Evolutionary conservation across 2,888 invertebrate genomes (phyloP), one percentile per base, ranked within the genome.

Genomic region (Apodemia mormo): DNA sequence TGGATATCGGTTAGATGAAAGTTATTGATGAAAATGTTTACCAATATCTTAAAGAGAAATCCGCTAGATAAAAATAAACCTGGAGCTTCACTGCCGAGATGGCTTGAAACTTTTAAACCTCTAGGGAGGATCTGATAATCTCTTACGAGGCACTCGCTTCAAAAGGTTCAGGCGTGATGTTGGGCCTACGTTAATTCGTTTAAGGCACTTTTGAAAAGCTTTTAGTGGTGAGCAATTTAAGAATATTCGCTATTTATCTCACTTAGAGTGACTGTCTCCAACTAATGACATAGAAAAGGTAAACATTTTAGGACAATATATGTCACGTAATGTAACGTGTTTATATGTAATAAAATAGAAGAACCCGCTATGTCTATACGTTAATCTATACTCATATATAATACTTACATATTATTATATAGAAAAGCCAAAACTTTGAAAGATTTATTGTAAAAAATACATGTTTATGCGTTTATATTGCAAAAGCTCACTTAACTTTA

Each of bases 71-170:
- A 69, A 65, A 29, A 65, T 69, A 69, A 69, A 69, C 68, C 77
- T 82, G 79, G 76, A 72, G 77, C 77, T 79, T 81, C 80, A 83
- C 82, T 83, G 81, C 80, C 78, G 80, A 83, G 82, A 82, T 85
- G 77, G 78, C 72, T 75, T 72, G 76, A 78, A 88, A 88, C 82
- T 89, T 88, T 80, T 76, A 77, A 84, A 84, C 83, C 87, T 83
- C 81, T 76, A 77, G 82, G 84, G 86, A 86, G 85, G 82, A 80
- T 81, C 80, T 81, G 79, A 82, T 88, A 89, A 87, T 88, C 87
- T 85, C 78, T 84, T 85, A 87, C 76, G 74, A 82, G 84, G 80
- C 79, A 77, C 72, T 73, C 73, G 69, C 73, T 71, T 73, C 75
- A 74, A 74, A 76, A 72, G 75, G 70, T 71, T 70, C 73, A 74